Evolutionary conservation across 1,140 invertebrate genomes (phyloP), one percentile per base, ranked within the genome.

Genomic region (Mylabris phalerata): DNA sequence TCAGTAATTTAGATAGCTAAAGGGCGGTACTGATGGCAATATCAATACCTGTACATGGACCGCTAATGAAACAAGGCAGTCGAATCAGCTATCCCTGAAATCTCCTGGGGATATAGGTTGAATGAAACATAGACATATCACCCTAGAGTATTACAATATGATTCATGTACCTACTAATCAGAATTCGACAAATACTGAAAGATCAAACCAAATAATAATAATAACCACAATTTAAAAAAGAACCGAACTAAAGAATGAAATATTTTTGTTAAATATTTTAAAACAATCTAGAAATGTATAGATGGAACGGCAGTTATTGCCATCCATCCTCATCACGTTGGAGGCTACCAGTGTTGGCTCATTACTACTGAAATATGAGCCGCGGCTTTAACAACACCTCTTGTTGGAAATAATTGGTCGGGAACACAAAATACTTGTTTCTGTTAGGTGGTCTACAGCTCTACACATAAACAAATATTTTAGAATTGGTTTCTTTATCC

Each of bases 371-470:
- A 66, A 68, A 68, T 66, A 68, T 64, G 67, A 68, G 64, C 60
- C 56, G 62, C 64, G 60, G 64, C 59, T 64, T 68, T 66, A 63
- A 68, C 66, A 68, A 68, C 67, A 68, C 64, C 67, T 66, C 67
- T 59, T 68, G 64, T 66, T 62, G 65, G 60, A 65, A 68, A 68
- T 68, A 68, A 68, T 68, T 68, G 67, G 64, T 58, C 67, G 62
- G 62, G 62, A 59, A 66, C 64, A 62, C 67, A 66, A 64, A 68
- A 68, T 61, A 60, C 67, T 68, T 63, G 67, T 65, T 68, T 66
- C 64, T 61, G 61, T 63, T 63, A 65, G 59, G 66, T 63, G 62
- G 66, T 68, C 62, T 56, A 56, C 52, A 45, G 52, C 38, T 47
- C 48, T 49, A 55, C 32, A 54, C 60, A 54, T 57, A 58, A 61